phyloP scores from a whole-genome alignment of 2,888 invertebrate genomes.

The Cinara cedri region DNA sequence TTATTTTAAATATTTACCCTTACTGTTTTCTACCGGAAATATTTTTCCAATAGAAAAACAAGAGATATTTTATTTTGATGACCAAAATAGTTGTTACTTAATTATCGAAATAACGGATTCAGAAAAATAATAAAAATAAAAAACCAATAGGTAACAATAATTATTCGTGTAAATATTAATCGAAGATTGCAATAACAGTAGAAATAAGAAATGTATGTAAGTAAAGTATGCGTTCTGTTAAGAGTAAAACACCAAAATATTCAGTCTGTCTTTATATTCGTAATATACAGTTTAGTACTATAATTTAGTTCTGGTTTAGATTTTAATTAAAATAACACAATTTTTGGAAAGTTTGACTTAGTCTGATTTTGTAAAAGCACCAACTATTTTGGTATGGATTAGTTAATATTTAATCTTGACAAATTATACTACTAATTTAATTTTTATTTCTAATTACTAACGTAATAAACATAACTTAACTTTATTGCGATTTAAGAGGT shows the following conservation, averaged over 20 bases:
- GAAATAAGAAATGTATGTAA: no score
- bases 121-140: no score
- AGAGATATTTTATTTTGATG: no score
- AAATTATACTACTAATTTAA: background rate
- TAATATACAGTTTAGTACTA: background rate
- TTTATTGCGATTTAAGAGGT: background rate
- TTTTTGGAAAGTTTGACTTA: background rate
- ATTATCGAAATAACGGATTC: no score
- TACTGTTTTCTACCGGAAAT: no score
- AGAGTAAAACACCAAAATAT: background rate
- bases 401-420: background rate
- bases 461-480: background rate
- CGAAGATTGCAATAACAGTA: no score
- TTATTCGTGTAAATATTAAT: no score
- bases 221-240: background rate
- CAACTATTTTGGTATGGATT: background rate
- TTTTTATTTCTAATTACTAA: constrained; percentile 17
- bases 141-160: no score
- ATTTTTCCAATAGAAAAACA: no score
- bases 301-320: background rate
- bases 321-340: background rate
- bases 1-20: no score
- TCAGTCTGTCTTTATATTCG: background rate
- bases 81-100: no score
- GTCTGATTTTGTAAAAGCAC: background rate